These are phyloP conservation scores for Pogonus chalceus DNA, from an alignment of 1,140 invertebrate genomes.

Conservation along the genomic window DNA sequence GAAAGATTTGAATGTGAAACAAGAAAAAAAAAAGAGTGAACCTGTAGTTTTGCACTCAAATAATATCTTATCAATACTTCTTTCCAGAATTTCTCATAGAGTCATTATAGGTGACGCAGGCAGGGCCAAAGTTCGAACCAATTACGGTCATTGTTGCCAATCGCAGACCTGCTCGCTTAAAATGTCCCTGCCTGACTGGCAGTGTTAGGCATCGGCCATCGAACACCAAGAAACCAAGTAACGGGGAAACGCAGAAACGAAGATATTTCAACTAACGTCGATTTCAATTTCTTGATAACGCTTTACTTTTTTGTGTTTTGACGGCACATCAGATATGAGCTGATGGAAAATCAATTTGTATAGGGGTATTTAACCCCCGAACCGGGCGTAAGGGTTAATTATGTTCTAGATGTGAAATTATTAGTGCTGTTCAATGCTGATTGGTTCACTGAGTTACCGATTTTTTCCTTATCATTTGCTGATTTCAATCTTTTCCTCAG, in stretches of 20 bases:
- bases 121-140: conserved; percentile 29
- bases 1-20: no score
- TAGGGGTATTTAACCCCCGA: conserved; percentile 1
- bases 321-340: neutral
- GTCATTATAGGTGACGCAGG: conserved; percentile 23
- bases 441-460: no score
- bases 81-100: conserved; percentile 4
- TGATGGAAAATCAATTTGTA: conserved; percentile 6
- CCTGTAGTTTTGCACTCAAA: no score
- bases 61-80: neutral
- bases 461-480: no score
- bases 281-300: conserved; percentile 10
- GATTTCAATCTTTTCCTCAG: no score
- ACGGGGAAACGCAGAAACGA: neutral
- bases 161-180: conserved; percentile 21
- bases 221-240: neutral
- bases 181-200: conserved; percentile 14
- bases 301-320: conserved; percentile 1
- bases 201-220: neutral
- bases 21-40: no score
- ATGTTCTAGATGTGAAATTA: neutral
- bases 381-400: conserved; percentile 1
- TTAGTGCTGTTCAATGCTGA: neutral
- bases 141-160: conserved; percentile 31
- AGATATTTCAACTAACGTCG: neutral